Evolutionary conservation across 2,113 vertebrate genomes (phyloP), one percentile per base, ranked within the genome.

Genomic region (Crotalus viridis): DNA sequence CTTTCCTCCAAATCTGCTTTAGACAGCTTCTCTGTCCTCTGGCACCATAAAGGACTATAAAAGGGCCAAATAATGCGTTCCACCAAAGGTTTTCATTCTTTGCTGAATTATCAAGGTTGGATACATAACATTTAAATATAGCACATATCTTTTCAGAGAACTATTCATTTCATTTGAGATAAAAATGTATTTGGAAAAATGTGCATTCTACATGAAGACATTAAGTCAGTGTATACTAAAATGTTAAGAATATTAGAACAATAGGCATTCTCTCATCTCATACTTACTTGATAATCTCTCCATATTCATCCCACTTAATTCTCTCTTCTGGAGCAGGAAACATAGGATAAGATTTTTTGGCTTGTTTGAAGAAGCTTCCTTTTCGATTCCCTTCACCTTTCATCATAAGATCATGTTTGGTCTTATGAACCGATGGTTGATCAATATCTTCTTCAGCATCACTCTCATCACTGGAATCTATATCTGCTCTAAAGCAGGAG

Each of bases 341-440:
- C 99, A 99, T 99, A 0, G 99, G 99, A 26, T 99, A 99, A 5
- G 99, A 99, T 94, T 99, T 99, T 94, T 99, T 99, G 48, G 99
- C 99, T 95, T 99, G 99, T 96, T 99, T 99, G 97, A 99, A 99
- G 98, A 99, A 99, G 89, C 99, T 99, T 94, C 99, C 99, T 96
- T 99, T 99, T 3, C 99, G 98, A 95, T 96, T 98, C 0, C 99
- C 99, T 97, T 99, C 99, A 0, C 98, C 98, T 96, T 99, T 99
- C 99, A 99, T 99, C 99, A 99, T 99, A 96, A 99, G 97, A 96
- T 99, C 99, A 55, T 99, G 99, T 96, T 99, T 99, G 59, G 98
- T 98, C 96, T 99, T 99, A 89, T 98, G 98, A 1, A 97, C 96
- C 0, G 98, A 97, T 0, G 98, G 98, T 94, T 99, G 99, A 96